Evolutionary conservation across 1,140 invertebrate species (phyloP).

Genomic region (Diachasma alloeum): DNA sequence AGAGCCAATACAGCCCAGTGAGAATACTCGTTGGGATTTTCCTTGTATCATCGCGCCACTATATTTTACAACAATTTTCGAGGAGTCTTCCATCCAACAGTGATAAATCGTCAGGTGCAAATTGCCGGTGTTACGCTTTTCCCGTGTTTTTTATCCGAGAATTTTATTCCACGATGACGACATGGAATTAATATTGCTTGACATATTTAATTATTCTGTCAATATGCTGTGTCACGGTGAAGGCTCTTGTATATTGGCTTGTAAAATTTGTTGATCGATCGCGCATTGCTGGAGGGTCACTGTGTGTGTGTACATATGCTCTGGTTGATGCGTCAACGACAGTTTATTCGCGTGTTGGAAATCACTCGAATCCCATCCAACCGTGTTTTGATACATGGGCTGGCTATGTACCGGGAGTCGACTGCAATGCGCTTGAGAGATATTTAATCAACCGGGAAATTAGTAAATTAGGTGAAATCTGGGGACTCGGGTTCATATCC

Average conservation of each 20-base stretch:
- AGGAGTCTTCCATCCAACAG: conserved; percentile 26
- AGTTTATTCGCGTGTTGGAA: conserved; percentile 26
- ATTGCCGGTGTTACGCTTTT: background rate
- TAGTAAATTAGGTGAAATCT: conserved; percentile 54
- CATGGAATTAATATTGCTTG: background rate
- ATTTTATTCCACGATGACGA: background rate
- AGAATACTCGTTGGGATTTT: conserved; percentile 28
- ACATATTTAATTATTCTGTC: conserved; percentile 22
- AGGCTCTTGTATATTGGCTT: conserved; percentile 23
- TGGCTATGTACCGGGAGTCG: conserved; percentile 16
- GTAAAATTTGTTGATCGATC: conserved; percentile 27
- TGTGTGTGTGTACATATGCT: background rate
- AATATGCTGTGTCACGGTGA: conserved; percentile 10
- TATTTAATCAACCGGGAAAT: conserved; percentile 53
- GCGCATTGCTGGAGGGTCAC: background rate
- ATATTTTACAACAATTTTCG: conserved; percentile 38
- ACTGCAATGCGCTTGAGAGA: conserved; percentile 34
- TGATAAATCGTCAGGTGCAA: conserved; percentile 20
- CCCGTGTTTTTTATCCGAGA: background rate
- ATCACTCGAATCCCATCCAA: conserved; percentile 19
- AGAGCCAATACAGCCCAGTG: conserved; percentile 23
- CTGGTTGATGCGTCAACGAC: background rate
- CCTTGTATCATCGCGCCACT: conserved; percentile 25
- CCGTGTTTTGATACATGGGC: conserved; percentile 9
- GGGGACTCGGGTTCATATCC: conserved; percentile 2